Base-by-base conservation (phyloP, 1,140 invertebrate genomes). In the Phocides pigmalion region DNA sequence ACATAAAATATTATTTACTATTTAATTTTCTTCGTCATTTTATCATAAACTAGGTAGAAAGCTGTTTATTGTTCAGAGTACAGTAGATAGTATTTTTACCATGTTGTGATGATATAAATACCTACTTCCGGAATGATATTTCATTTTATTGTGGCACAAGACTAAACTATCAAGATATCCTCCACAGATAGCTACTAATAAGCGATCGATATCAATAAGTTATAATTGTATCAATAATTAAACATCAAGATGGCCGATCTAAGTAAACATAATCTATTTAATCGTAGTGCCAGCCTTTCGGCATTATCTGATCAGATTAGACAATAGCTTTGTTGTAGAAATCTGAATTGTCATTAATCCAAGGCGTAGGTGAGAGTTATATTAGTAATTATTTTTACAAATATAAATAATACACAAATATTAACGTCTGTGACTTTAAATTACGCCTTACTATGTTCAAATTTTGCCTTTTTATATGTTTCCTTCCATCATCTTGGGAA, bases 181-280 rank as follows among this genome's bases (percentile, higher is more conserved):
- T 6, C 9, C 28, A 51, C 49, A 19, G 49, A 37, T 51, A 51
- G 4, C 19, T 37, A 16, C 28, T 35, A 51, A 51, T 28, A 49
- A 16, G n/a, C 19, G 44, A 25, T 47, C 44, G 22, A 17, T 35
- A 12, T 51, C 49, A 17, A 37, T 25, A 19, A 28, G 9, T 3
- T 35, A 51, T 28, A 37, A 51, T 37, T 15, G 12, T 51, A 51
- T 51, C 49, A 17, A 15, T 51, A 37, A 51, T 47, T 47, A 20
- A 16, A 6, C 15, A 28, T 49, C 46, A 12, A 49, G 20, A 22
- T 49, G 28, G n/a, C 28, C 19, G 2, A 6, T 49, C 28, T 17
- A 16, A 37, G 15, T 51, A 51, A 35, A 37, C 49, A 51, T 51
- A 28, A 12, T 6, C 4, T 37, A 14, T 37, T 51, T 28, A 28